These are phyloP conservation scores for Catostomus latipinnis DNA, from an alignment of 2,797 vertebrate species.

Conservation along the genomic window DNA sequence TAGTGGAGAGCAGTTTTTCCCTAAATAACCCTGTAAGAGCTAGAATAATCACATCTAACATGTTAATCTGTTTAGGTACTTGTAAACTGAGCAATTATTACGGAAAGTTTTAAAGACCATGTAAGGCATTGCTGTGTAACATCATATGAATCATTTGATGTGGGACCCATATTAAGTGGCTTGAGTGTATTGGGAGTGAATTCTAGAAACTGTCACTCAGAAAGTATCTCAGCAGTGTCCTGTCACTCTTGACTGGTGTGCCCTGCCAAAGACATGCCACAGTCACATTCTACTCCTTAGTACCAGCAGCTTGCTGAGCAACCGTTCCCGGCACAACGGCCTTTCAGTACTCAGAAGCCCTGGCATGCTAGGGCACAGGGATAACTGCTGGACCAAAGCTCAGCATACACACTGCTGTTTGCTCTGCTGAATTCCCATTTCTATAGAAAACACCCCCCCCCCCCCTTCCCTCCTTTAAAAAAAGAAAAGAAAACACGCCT, in stretches of 20 bases:
- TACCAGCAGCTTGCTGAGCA: constrained; percentile 76
- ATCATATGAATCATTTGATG: constrained; percentile 7
- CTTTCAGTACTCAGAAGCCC: constrained; percentile 74
- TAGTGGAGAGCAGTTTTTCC: not conserved
- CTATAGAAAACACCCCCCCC: constrained; percentile 72
- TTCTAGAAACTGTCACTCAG: constrained; percentile 42
- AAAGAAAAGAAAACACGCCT: constrained; percentile 74
- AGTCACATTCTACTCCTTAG: constrained; percentile 69
- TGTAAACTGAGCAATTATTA: constrained; percentile 26
- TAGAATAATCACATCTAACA: constrained; percentile 31
- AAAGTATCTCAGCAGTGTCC: constrained; percentile 30
- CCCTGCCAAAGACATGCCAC: constrained; percentile 47
- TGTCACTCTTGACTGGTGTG: constrained; percentile 26
- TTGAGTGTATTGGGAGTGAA: not conserved
- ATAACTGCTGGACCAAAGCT: constrained; percentile 66
- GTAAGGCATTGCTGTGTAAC: constrained; percentile 21
- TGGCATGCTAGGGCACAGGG: constrained; percentile 78
- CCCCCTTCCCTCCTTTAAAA: not conserved
- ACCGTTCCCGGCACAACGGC: constrained; percentile 78
- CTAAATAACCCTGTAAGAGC: constrained; percentile 26
- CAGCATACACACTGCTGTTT: constrained; percentile 81
- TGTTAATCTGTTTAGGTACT: constrained; percentile 9
- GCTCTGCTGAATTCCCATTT: constrained; percentile 84
- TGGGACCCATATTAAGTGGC: constrained; percentile 7
- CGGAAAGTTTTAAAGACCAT: constrained; percentile 16